Base-by-base conservation (phyloP, 2,888 invertebrate species). In the Nebria brevicollis region DNA sequence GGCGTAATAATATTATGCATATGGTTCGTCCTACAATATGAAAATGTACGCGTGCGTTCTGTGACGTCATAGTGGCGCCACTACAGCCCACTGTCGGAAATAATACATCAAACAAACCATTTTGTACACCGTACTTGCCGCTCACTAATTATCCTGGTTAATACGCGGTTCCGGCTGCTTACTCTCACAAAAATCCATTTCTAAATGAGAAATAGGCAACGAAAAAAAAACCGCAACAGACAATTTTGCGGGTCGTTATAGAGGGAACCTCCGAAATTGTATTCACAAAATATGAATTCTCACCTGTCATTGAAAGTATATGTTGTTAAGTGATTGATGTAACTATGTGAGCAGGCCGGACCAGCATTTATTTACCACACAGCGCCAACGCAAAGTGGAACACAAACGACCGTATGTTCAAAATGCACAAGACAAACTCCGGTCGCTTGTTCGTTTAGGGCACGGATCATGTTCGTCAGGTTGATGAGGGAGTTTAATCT, bases 251-350 rank as follows among this genome's bases (percentile, higher is more conserved):
- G 75, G 74, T 80, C 80, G 80, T 80, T 80, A 80, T 54, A 70
- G 15, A 73, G 70, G 34, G 70, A 64, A 13, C 77, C 15, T 70
- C 77, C 81, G 77, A 83, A 82, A 83, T 75, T 78, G 78, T 78
- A 82, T 82, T 80, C 82, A 77, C 82, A 82, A 77, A 82, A 42
- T 81, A 77, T 74, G 83, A 85, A 87, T 86, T 86, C 85, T 85
- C 84, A 86, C 86, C 88, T 88, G 88, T 87, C 88, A 87, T 86
- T 86, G 85, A 87, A 88, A 88, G 84, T 87, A 88, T 88, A 88
- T 86, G 86, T 86, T 87, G 83, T 79, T 83, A 82, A 84, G 86
- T 88, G 88, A 88, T 88, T 87, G 88, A 88, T 88, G 88, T 84
- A 84, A 86, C 85, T 85, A 82, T 83, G 83, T 78, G 77, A 81